Base-by-base conservation (phyloP, 2,888 invertebrate genomes). In the Galeruca laticollis region DNA sequence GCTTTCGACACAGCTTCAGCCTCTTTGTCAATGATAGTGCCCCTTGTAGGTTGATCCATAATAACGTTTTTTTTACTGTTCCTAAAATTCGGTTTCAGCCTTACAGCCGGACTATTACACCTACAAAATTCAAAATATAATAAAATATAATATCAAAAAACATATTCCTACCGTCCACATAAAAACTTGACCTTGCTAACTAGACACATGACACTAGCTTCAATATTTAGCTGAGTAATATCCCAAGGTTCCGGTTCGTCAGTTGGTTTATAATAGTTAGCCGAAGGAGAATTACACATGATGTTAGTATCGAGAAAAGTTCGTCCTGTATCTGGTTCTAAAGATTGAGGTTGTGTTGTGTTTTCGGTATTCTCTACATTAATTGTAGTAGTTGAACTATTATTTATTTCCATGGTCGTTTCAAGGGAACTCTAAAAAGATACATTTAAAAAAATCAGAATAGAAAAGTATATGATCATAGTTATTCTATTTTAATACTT, bases 221-320 rank as follows among this genome's bases (percentile, higher is more conserved):
- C 94, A 63, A 94, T 93, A 82, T 96, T 96, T 47, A 95, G 84
- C 78, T 94, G 92, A 0, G 94, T 95, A 70, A 96, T 87, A 83
- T 95, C 95, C 89, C 94, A 92, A 0, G 95, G 95, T 81, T 95
- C 94, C 0, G 93, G 93, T 80, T 94, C 94, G 79, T 93, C 93
- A 0, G 92, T 92, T 0, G 93, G 93, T 72, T 93, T 90, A 82
- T 93, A 93, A 82, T 93, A 93, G 84, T 93, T 93, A 1, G 93
- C 92, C 15, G 92, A 92, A 31, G 91, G 91, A 61, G 92, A 90
- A 75, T 82, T 85, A 68, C 84, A 84, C 85, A 85, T 85, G 10
- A 83, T 84, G 65, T 84, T 88, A n/a, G 88, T 88, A 77, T 89
- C 88, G 51, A 89, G 79, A 75, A 89, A 89, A 74, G 82, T 78